A percentile compares a stretch with the other conserved stretches of the same genome.
Conservation (phyloP, 2,888 invertebrate species). For the Campoplex nolae region DNA sequence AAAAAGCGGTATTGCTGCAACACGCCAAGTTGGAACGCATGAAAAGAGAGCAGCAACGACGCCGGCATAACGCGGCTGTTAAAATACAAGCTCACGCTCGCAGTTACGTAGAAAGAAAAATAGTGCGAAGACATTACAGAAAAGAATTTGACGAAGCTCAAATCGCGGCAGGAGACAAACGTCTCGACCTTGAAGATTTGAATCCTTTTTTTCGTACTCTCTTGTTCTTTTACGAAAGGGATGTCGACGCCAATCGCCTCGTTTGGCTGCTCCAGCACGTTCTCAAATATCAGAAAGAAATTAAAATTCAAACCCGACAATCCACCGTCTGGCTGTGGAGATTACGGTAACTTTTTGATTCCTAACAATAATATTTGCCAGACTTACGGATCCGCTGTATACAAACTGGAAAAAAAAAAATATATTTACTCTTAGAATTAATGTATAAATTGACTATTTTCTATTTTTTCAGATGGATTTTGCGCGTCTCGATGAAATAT, state of each 20-base stretch:
- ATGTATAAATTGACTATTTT: constrained; percentile 5
- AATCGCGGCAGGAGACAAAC: constrained; percentile 84
- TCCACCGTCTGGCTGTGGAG: constrained; percentile 85
- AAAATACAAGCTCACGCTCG: constrained; percentile 93
- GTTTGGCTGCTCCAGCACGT: constrained; percentile 84
- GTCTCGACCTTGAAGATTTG: constrained; percentile 85
- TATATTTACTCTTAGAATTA: not conserved
- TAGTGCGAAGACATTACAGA: constrained; percentile 88
- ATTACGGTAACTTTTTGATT: constrained; percentile 76
- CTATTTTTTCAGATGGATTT: constrained; percentile 84
- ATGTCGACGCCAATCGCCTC: constrained; percentile 89
- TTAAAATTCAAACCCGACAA: constrained; percentile 79
- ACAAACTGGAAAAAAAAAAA: not conserved
- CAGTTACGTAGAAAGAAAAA: constrained; percentile 90
- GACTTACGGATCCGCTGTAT: not conserved
- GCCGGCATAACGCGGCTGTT: constrained; percentile 90
- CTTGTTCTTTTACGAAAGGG: constrained; percentile 91
- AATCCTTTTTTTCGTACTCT: constrained; percentile 88
- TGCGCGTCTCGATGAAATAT: constrained; percentile 86
- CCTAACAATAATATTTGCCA: not conserved
- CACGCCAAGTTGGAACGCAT: constrained; percentile 94
- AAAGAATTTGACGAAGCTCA: constrained; percentile 89
- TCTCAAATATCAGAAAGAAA: constrained; percentile 82
- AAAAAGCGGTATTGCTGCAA: constrained; percentile 90
- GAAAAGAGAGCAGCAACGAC: constrained; percentile 93